A percentile compares a stretch with the other conserved stretches of the same genome.
These are phyloP conservation scores for Ceyx cyanopectus DNA, from an alignment of 2,113 vertebrate species.

Conservation along the genomic window DNA sequence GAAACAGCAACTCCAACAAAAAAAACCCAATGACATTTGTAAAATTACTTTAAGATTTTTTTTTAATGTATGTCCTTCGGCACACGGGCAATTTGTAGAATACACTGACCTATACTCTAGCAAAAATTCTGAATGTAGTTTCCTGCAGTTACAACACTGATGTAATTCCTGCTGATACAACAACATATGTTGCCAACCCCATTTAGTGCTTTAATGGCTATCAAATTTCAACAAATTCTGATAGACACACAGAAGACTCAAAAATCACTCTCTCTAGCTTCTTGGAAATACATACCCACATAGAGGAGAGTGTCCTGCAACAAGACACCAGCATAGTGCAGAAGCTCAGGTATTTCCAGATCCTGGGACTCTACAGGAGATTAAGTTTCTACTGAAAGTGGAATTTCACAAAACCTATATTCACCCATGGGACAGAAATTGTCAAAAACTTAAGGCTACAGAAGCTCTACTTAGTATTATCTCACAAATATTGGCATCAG, in stretches of 20 bases:
- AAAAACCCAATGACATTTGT: background rate
- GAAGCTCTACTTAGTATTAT: background rate
- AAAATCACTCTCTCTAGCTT: background rate
- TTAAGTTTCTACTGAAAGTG: background rate
- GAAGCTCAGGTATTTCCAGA: background rate
- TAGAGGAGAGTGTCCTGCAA: background rate
- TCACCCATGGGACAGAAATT: background rate
- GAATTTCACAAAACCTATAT: background rate
- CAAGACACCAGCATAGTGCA: background rate
- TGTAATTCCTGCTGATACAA: background rate
- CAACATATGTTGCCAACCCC: background rate
- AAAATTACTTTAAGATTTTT: background rate
- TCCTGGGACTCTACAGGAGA: background rate
- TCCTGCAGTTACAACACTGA: background rate
- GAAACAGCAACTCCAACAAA: background rate
- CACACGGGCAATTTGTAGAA: background rate
- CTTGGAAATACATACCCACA: background rate
- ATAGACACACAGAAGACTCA: background rate
- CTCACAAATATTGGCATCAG: background rate
- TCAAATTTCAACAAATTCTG: background rate
- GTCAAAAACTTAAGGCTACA: background rate
- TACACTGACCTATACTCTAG: background rate
- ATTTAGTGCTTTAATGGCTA: background rate
- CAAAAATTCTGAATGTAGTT: rapidly evolving
- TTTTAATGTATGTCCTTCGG: background rate